Evolutionary conservation across 2,113 vertebrate species (phyloP).

Genomic region (Hiodon alosoides): DNA sequence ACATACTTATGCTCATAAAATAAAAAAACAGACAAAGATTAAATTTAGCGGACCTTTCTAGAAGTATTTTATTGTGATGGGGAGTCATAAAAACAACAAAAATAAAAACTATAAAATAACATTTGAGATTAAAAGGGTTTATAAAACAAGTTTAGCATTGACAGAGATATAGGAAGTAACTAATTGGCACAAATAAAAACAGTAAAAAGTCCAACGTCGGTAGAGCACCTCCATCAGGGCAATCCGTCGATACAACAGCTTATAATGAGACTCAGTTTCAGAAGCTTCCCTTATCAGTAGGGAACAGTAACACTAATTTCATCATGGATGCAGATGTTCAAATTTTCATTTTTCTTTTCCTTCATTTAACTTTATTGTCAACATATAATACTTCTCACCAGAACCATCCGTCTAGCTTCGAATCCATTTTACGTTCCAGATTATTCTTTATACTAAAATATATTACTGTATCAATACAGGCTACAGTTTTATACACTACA

Average conservation of each 20-base stretch:
- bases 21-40: neutral
- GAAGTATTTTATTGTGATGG: conserved; percentile 96
- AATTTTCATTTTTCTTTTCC: conserved; percentile 76
- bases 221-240: conserved; percentile 73
- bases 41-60: conserved; percentile 60
- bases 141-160: conserved; percentile 71
- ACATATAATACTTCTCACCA: conserved; percentile 81
- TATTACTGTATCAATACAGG: conserved; percentile 99
- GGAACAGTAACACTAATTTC: conserved; percentile 74
- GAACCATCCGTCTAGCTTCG: conserved; percentile 82
- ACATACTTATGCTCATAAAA: neutral
- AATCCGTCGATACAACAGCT: conserved; percentile 81
- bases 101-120: conserved; percentile 77
- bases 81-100: conserved; percentile 90
- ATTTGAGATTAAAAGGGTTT: conserved; percentile 87
- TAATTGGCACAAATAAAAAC: conserved; percentile 79
- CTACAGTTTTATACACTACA: conserved; percentile 98
- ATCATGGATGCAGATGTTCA: conserved; percentile 87
- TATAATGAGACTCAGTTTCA: conserved; percentile 85
- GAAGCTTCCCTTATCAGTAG: conserved; percentile 86
- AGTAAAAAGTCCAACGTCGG: conserved; percentile 55
- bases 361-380: conserved; percentile 79
- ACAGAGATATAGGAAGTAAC: conserved; percentile 78
- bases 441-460: conserved; percentile 97
- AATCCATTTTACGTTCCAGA: conserved; percentile 81